Base-by-base conservation (phyloP, 2,888 invertebrate genomes). In the Ecdyonurus torrentis region DNA sequence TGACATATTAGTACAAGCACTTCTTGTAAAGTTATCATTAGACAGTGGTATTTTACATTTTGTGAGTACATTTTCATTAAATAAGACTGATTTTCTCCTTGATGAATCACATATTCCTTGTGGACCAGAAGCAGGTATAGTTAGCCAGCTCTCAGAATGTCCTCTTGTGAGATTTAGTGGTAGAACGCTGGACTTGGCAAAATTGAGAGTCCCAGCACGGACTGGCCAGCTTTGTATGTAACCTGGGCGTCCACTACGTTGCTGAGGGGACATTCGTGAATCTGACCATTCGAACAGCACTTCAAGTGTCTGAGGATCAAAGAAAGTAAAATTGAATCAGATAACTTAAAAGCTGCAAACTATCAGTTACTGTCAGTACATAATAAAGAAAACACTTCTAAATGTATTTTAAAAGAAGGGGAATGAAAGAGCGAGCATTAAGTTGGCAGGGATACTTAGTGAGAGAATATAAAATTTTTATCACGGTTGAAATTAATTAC, bases 211-310 rank as follows among this genome's bases (percentile, higher is more conserved):
- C 5, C 81, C 82, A 62, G 79, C 75, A 65, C 81, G 71, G 37
- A 91, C 74, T 0, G 88, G 88, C 67, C 82, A 80, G 5, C 84
- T 84, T 2, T 75, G 68, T 3, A 82, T 70, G 70, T 91, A 91
- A 2, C 91, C 91, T 1, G 89, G 89, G 72, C 84, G 86, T 1
- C 91, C 91, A 74, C 90, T 90, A 19, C 77, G 70, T 62, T 68
- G 37, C 15, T 37, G 7, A 37, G 37, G 5, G 5, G 37, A 15
- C 5, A 37, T 5, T 15, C 37, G 5, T 5, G 37, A 10, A 15
- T 15, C 15, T 15, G 15, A 5, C 37, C 37, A 37, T 37, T 37
- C 37, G 15, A 37, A 37, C 15, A 37, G 7, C 5, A 37, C 37
- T 15, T 37, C 37, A 5, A 37, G 37, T 15, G 5, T 5, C 37